phyloP scores from a whole-genome alignment of 2,113 vertebrate genomes.

The Myodes glareolus region DNA sequence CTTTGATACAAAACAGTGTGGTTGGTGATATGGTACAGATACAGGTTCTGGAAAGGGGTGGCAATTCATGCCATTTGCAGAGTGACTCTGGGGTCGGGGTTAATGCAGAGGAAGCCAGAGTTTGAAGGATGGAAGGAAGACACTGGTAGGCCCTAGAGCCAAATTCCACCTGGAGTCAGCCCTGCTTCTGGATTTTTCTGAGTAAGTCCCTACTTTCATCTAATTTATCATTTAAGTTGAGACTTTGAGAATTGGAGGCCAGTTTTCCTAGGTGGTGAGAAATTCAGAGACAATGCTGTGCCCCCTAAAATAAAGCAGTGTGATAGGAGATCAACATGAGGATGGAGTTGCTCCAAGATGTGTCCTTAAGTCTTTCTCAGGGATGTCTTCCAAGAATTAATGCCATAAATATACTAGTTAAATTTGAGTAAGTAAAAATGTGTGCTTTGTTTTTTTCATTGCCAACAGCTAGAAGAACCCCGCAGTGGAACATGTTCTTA shows the following conservation, averaged over 20 bases:
- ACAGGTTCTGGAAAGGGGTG: background rate
- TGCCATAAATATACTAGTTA: conserved; percentile 34
- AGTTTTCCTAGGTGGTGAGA: background rate
- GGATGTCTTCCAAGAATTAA: conserved; percentile 38
- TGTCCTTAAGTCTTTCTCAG: background rate
- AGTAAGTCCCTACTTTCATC: background rate
- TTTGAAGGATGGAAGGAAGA: background rate
- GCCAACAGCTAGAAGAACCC: background rate
- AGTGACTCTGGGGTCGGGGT: too few relatives aligned
- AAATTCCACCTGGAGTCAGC: background rate
- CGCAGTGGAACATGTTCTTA: background rate
- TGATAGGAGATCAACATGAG: background rate
- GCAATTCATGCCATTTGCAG: background rate
- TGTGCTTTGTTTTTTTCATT: background rate
- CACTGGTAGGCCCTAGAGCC: background rate
- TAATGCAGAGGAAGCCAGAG: background rate
- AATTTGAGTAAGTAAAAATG: conserved; percentile 25
- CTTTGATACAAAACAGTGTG: background rate
- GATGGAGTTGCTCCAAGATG: background rate
- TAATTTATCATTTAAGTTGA: background rate
- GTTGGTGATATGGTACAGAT: background rate
- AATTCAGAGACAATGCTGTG: background rate
- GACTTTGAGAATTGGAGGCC: background rate
- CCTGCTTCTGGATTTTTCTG: background rate
- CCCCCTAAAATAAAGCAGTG: background rate